These are phyloP conservation scores for Trichopria drosophilae DNA, from an alignment of 2,888 invertebrate species.

Conservation along the genomic window DNA sequence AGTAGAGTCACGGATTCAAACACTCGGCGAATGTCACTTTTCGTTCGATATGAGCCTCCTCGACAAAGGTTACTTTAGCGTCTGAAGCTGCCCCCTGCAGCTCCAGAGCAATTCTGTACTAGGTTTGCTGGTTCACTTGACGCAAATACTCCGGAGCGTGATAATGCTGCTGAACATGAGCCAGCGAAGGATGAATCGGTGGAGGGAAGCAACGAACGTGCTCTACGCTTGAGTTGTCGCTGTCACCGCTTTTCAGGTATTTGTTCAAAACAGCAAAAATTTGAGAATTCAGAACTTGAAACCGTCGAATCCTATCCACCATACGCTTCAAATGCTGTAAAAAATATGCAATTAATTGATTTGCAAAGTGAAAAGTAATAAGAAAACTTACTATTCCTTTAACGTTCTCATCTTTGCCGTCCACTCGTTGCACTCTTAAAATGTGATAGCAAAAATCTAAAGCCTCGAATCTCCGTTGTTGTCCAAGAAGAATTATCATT, in stretches of 20 bases:
- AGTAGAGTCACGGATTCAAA: too few relatives aligned
- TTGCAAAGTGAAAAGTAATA: slow-evolving; percentile 7
- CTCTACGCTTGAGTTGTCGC: slow-evolving; percentile 85
- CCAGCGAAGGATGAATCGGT: slow-evolving; percentile 78
- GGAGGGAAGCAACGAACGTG: slow-evolving; percentile 97
- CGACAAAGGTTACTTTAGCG: too few relatives aligned
- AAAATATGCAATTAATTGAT: slow-evolving; percentile 35
- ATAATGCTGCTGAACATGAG: slow-evolving; percentile 66
- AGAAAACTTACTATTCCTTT: slow-evolving; percentile 85
- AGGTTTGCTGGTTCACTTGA: slow-evolving; percentile 57
- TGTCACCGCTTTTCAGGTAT: slow-evolving; percentile 84
- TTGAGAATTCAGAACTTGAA: slow-evolving; percentile 98
- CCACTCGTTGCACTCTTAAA: slow-evolving; percentile 90
- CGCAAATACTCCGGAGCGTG: slow-evolving; percentile 61
- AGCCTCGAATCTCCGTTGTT: slow-evolving; percentile 94
- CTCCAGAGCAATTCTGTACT: too few relatives aligned
- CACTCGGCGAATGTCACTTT: too few relatives aligned
- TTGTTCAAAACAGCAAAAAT: slow-evolving; percentile 95
- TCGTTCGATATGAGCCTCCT: too few relatives aligned
- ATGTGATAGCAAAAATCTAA: slow-evolving; percentile 99
- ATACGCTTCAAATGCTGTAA: slow-evolving; percentile 87
- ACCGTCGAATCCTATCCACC: slow-evolving; percentile 96
- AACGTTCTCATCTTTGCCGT: slow-evolving; percentile 92
- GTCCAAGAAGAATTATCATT: slow-evolving; percentile 91
- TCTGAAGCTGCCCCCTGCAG: too few relatives aligned